Base-by-base conservation (phyloP, 1,140 invertebrate genomes). In the Zaprionus kolodkinae region DNA sequence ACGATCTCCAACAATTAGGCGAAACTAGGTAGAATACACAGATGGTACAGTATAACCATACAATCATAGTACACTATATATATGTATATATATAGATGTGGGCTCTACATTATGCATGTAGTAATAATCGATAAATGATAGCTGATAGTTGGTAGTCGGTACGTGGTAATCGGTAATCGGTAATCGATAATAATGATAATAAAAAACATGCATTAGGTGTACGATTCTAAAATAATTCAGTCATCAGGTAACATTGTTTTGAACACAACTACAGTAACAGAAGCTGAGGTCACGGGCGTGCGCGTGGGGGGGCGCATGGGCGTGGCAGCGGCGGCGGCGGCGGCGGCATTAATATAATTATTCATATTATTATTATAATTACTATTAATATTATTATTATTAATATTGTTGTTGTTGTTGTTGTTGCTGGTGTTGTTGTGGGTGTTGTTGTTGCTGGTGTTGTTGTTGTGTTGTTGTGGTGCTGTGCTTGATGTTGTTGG, bases 241-340 rank as follows among this genome's bases (percentile, higher is more conserved):
- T 92, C 91, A 88, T 92, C 91, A 92, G 91, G 91, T 92, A 92
- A 92, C 91, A 92, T 91, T 92, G 91, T 92, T 92, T 92, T 92
- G 85, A 92, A 92, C 81, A 92, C 91, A 92, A 92, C 91, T 92
- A 92, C 91, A 91, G 91, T 92, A 91, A 92, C 91, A 88, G 90
- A 88, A 81, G 91, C 88, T 82, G 91, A 79, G 78, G 91, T 74
- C 68, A 78, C 72, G 69, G 82, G 82, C 72, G 76, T 74, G 76
- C 71, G 62, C 72, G 69, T 69, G 68, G 74, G 73, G 61, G 73
- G 59, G 72, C 80, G 66, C 65, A 79, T 71, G 66, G 78, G 67
- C 66, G 63, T 65, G 52, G 56, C 64, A 36, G 74, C 59, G 40
- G 54, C 30, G 55, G 56, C 68, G 43, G 74, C 57, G 25, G 21